Percentiles rank a stretch among this genome's conserved stretches.
phyloP scores from a whole-genome alignment of 1,140 invertebrate species.

The Colletes latitarsis region DNA sequence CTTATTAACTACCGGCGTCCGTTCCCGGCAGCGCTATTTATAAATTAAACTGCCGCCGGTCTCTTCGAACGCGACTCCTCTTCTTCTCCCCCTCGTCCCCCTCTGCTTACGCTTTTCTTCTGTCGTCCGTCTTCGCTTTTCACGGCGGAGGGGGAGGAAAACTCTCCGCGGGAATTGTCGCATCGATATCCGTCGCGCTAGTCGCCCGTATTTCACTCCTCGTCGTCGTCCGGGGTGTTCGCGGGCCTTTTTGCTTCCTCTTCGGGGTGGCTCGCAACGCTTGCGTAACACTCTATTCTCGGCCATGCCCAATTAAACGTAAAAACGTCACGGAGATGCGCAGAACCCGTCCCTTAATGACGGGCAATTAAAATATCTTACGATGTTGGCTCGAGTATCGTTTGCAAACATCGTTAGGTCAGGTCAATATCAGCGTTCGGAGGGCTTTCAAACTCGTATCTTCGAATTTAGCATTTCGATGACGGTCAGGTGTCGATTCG shows the following conservation, averaged over 20 bases:
- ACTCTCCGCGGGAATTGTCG: slow-evolving; percentile 22
- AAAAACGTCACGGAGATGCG: not conserved
- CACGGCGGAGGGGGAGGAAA: not conserved
- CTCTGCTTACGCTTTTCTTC: not conserved
- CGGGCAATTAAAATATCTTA: slow-evolving; percentile 29
- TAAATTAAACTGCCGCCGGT: slow-evolving; percentile 70
- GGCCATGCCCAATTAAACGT: slow-evolving; percentile 36
- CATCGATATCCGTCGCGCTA: slow-evolving; percentile 29
- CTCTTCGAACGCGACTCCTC: slow-evolving; percentile 48
- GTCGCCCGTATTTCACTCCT: slow-evolving; percentile 29
- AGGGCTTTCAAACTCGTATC: too few relatives aligned
- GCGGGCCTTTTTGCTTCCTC: not conserved
- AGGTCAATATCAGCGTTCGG: not conserved
- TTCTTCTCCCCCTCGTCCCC: slow-evolving; percentile 4
- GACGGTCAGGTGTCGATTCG: too few relatives aligned
- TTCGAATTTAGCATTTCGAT: too few relatives aligned
- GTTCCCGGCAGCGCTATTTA: slow-evolving; percentile 74
- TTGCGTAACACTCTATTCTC: slow-evolving; percentile 39
- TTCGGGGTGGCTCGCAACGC: not conserved
- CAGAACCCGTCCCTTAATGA: not conserved
- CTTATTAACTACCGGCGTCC: slow-evolving; percentile 74
- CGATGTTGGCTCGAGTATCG: not conserved
- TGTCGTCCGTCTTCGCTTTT: slow-evolving; percentile 8
- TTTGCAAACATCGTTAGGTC: too few relatives aligned
- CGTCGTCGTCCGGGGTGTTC: not conserved